A percentile compares a stretch with the other conserved stretches of the same genome.
These are phyloP conservation scores for Macrophya alboannulata DNA, from an alignment of 2,888 invertebrate species.

Conservation along the genomic window DNA sequence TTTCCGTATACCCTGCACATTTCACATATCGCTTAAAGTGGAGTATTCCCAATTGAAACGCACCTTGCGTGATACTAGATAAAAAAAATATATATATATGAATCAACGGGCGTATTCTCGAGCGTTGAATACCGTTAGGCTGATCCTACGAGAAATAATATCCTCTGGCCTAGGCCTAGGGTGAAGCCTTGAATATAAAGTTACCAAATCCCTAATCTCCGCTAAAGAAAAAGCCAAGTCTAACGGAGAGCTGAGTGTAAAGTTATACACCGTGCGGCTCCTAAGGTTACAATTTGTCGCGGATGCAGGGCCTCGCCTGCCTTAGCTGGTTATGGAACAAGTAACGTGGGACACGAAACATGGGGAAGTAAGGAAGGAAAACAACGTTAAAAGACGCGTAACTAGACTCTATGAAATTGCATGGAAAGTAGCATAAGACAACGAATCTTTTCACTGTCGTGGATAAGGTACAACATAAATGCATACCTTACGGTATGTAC, in stretches of 20 bases:
- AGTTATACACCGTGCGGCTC: slow-evolving; percentile 66
- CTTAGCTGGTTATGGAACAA: background rate
- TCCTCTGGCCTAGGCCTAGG: slow-evolving; percentile 44
- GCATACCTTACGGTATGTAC: background rate
- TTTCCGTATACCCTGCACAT: background rate
- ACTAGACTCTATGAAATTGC: slow-evolving; percentile 54
- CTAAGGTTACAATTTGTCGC: slow-evolving; percentile 63
- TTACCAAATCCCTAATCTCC: slow-evolving; percentile 53
- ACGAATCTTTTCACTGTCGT: slow-evolving; percentile 39
- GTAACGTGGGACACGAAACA: slow-evolving; percentile 40
- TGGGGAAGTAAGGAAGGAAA: slow-evolving; percentile 24
- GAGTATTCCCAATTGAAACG: background rate
- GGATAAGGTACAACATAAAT: background rate
- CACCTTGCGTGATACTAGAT: background rate
- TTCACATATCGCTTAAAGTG: background rate
- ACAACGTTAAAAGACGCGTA: slow-evolving; percentile 47
- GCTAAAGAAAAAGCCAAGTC: slow-evolving; percentile 54
- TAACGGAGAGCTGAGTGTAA: slow-evolving; percentile 58
- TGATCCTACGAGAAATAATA: slow-evolving; percentile 48
- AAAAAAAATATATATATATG: background rate
- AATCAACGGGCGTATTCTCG: slow-evolving; percentile 10
- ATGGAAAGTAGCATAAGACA: slow-evolving; percentile 36
- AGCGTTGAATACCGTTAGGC: slow-evolving; percentile 40
- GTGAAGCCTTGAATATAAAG: slow-evolving; percentile 54
- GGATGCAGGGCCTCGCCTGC: slow-evolving; percentile 46